Percentiles rank a stretch among this genome's conserved stretches.
phyloP scores from a whole-genome alignment of 2,888 invertebrate genomes.

The Eremobia ochroleuca region DNA sequence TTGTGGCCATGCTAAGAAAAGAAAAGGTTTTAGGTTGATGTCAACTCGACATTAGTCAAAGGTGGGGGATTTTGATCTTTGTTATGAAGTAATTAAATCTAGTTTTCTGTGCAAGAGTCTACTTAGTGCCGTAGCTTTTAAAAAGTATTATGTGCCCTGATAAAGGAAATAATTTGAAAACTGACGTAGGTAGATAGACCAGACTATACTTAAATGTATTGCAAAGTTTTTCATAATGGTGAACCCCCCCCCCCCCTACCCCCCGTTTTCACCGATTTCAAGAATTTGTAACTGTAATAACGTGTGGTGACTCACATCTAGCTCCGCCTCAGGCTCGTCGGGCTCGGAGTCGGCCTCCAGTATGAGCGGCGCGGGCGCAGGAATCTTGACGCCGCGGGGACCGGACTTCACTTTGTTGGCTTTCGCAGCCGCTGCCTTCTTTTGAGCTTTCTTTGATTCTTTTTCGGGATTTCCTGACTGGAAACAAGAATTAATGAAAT shows the following conservation, averaged over 20 bases:
- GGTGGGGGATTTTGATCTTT: no score
- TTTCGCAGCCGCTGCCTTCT: constrained; percentile 81
- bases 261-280: not conserved
- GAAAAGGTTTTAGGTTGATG: no score
- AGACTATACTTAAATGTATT: not conserved
- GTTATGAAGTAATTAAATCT: no score
- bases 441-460: constrained; percentile 90
- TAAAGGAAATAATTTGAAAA: no score
- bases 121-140: no score
- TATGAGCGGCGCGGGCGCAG: constrained; percentile 84
- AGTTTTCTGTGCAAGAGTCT: no score
- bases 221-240: not conserved
- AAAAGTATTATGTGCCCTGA: no score
- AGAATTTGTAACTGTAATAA: not conserved
- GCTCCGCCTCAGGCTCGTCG: constrained; percentile 76
- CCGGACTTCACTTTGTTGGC: constrained; percentile 74
- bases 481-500: constrained; percentile 1
- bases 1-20: no score
- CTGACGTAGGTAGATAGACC: no score
- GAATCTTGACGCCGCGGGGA: constrained; percentile 79
- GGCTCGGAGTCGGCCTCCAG: constrained; percentile 84
- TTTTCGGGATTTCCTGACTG: constrained; percentile 82
- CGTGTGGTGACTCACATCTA: constrained; percentile 28
- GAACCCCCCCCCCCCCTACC: not conserved
- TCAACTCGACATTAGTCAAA: no score